phyloP scores from a whole-genome alignment of 2,888 invertebrate genomes.

The Chrysina gloriosa region DNA sequence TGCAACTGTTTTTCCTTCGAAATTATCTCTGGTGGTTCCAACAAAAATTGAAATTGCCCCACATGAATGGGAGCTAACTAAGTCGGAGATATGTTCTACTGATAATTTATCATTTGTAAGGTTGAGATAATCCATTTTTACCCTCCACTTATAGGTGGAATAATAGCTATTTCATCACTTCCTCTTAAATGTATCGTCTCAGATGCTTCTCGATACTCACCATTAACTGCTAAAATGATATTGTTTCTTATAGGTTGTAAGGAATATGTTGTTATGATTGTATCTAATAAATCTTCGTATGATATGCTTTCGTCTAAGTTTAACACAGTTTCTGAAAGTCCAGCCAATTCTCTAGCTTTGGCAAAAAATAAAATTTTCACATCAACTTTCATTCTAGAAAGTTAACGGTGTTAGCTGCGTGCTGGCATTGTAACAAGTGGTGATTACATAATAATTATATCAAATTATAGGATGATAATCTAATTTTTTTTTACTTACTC shows the following conservation, averaged over 20 bases:
- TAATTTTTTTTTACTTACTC: neutral
- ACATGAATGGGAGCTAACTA: constrained; percentile 78
- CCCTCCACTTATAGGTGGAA: constrained; percentile 95
- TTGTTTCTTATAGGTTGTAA: constrained; percentile 76
- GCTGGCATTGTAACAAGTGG: neutral
- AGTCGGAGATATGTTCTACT: constrained; percentile 74
- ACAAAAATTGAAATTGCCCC: constrained; percentile 92
- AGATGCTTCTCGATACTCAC: constrained; percentile 76
- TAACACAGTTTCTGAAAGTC: constrained; percentile 70
- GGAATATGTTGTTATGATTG: constrained; percentile 72
- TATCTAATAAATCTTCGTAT: constrained; percentile 71
- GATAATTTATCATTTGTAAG: constrained; percentile 76
- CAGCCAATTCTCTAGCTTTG: constrained; percentile 85
- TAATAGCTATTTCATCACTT: constrained; percentile 88
- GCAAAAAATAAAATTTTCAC: constrained; percentile 90
- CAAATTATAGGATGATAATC: neutral
- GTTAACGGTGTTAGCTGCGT: neutral
- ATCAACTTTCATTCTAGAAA: constrained; percentile 63
- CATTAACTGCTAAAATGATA: constrained; percentile 85
- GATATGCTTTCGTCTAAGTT: constrained; percentile 67
- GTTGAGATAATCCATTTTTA: constrained; percentile 79
- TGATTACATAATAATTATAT: neutral
- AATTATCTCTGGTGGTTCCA: constrained; percentile 88
- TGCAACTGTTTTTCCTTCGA: constrained; percentile 86
- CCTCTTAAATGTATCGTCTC: constrained; percentile 69